Conservation (phyloP, 2,797 vertebrate species). For the Petrocephalus schoutedeni region DNA sequence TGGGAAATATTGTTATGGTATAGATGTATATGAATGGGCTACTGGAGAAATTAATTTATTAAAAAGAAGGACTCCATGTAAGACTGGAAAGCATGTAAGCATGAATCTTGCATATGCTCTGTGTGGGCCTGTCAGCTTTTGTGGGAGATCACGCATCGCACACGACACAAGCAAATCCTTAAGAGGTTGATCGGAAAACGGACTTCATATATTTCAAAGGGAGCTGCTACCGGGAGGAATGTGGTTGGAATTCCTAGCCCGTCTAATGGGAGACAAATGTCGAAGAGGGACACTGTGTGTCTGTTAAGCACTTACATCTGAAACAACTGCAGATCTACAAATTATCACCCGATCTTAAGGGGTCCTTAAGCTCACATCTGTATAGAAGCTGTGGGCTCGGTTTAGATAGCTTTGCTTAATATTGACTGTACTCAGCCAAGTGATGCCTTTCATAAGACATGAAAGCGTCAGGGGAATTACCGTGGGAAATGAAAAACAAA, state of each 20-base stretch:
- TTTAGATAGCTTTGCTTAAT: constrained; percentile 49
- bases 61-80: background rate
- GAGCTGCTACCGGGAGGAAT: constrained; percentile 6
- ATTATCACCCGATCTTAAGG: constrained; percentile 45
- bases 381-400: constrained; percentile 58
- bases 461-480: constrained; percentile 50
- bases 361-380: constrained; percentile 59
- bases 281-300: constrained; percentile 35
- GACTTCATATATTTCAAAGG: constrained; percentile 12
- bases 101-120: background rate
- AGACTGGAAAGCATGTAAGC: background rate
- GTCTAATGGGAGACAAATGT: constrained; percentile 29
- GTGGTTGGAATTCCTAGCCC: background rate
- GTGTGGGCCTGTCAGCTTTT: background rate
- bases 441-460: constrained; percentile 53
- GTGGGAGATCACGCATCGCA: background rate
- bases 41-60: background rate
- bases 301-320: constrained; percentile 43
- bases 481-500: constrained; percentile 53
- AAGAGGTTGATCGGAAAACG: background rate
- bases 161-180: constrained; percentile 5
- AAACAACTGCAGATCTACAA: constrained; percentile 49
- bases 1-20: background rate
- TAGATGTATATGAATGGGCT: background rate
- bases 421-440: constrained; percentile 51